Evolutionary conservation across 2,888 invertebrate species (phyloP), one percentile per base, ranked within the genome.

Genomic region (Lobophora halterata): DNA sequence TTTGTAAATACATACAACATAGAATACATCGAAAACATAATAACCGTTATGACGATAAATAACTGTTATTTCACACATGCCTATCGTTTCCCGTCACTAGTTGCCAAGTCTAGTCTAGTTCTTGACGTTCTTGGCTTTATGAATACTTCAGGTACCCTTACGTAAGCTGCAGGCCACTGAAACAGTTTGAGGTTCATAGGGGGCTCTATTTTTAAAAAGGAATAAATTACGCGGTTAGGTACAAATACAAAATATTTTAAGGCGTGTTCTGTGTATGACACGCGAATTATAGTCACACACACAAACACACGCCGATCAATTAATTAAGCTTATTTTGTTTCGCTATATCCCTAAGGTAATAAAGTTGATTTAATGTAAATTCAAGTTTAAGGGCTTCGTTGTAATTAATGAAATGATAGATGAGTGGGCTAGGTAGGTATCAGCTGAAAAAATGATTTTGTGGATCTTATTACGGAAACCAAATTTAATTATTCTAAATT

Each of bases 91-190:
- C 41, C 71, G 52, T 63, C 65, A 45, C 68, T 71, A 64, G 21
- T 49, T 40, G 52, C 48, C 53, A 58, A 65, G 67, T 61, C 59
- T 65, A 64, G 70, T 69, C 68, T 66, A 68, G 65, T 71, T 72
- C 64, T 67, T 57, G 55, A 65, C 66, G 64, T 71, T 58, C 60
- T 65, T 59, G 56, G 51, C 58, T 67, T 70, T 76, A 78, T 80
- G 76, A 79, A 73, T 78, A 74, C 72, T 75, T 74, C 54, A 77
- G 68, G 60, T 67, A 59, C 59, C 60, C 55, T 55, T 55, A 58
- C 23, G 60, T 69, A 65, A 64, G 62, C 61, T 58, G 52, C 39
- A 46, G 57, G 59, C 55, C 56, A 62, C 58, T 26, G 31, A 32
- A 40, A 45, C 19, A 46, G 34, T 44, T 49, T 39, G 36, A 35